Percentiles rank a stretch among this genome's conserved stretches.
Conservation (phyloP, 2,797 vertebrate species). For the Coregonus sp. region DNA sequence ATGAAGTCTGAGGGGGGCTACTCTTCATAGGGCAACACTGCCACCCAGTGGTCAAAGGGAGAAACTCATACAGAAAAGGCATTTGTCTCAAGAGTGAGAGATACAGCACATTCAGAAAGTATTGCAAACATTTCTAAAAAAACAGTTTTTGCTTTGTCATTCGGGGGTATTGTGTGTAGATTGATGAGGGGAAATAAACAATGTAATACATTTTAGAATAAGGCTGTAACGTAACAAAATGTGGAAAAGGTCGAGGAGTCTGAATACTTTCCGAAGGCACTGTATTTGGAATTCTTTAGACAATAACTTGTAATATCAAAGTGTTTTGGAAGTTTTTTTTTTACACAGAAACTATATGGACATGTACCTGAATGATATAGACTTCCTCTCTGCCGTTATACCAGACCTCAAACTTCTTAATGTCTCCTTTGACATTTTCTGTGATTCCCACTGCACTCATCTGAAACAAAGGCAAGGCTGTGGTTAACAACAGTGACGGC, state of each 20-base stretch:
- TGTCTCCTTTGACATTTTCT: constrained; percentile 89
- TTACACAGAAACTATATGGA: background rate
- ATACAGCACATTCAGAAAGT: background rate
- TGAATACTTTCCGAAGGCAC: too few species aligned
- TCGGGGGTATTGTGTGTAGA: too few species aligned
- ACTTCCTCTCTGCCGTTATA: constrained; percentile 92
- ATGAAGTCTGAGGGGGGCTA: background rate
- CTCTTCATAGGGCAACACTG: constrained; percentile 57
- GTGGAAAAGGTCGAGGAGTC: too few species aligned
- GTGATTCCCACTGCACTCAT: constrained; percentile 94
- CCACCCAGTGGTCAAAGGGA: constrained; percentile 55
- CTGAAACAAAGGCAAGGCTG: constrained; percentile 66
- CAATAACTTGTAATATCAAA: background rate
- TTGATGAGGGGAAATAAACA: too few species aligned
- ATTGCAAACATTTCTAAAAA: too few species aligned
- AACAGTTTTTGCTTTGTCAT: too few species aligned
- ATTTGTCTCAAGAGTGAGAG: background rate
- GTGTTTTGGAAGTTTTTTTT: background rate
- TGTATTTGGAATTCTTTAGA: background rate
- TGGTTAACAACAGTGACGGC: background rate
- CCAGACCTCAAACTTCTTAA: constrained; percentile 96
- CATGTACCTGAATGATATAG: constrained; percentile 91
- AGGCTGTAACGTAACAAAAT: too few species aligned
- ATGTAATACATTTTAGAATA: too few species aligned
- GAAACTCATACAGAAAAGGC: background rate